Conservation (phyloP, 2,797 vertebrate genomes). For the Australoheros facetus region DNA sequence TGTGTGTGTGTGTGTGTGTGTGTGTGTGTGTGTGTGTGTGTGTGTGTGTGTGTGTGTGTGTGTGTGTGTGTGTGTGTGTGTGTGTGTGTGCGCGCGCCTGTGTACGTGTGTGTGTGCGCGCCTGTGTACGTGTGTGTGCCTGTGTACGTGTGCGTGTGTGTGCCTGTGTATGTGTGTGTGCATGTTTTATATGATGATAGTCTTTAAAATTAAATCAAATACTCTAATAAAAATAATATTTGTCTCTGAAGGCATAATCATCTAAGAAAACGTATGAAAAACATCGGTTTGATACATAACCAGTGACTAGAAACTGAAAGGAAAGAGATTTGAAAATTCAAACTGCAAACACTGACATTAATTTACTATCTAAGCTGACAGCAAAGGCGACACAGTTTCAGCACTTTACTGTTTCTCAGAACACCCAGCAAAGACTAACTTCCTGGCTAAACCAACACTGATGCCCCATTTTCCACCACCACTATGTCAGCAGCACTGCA, state of each 20-base stretch:
- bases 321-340: neutral
- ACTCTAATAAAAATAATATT: neutral
- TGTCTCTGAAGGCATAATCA: rapidly evolving
- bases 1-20: neutral
- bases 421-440: neutral
- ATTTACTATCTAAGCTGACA: neutral
- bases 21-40: neutral
- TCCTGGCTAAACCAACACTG: neutral
- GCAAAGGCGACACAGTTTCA: neutral
- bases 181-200: neutral
- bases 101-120: neutral
- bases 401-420: neutral
- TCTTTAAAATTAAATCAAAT: too few species aligned
- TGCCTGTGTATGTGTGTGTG: neutral
- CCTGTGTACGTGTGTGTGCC: too few species aligned
- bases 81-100: too few species aligned
- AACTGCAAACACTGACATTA: too few species aligned
- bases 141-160: too few species aligned
- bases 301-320: neutral
- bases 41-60: neutral
- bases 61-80: too few species aligned
- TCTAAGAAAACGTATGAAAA: neutral
- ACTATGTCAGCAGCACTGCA: neutral
- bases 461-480: neutral
- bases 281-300: neutral